Evolutionary conservation across 2,113 vertebrate species (phyloP), one percentile per base, ranked within the genome.

Genomic region (Myiozetetes cayanensis): DNA sequence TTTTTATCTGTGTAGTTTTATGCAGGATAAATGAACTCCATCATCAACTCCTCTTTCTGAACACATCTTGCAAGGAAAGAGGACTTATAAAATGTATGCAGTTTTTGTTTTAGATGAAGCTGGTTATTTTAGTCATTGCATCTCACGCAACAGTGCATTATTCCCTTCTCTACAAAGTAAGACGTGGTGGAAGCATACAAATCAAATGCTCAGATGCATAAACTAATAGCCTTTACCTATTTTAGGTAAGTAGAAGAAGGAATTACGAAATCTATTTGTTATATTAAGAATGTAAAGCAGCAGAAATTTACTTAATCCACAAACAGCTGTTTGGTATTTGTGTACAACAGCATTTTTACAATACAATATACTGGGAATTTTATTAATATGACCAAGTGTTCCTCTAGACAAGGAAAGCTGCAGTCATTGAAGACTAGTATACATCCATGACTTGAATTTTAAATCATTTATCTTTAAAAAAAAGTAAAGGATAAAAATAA

Each of bases 361-460:
- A 65, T 24, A 73, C 2, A 31, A 59, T 18, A 90, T 16, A 63
- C 3, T 52, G 39, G 39, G 24, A 90, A 68, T 39, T 27, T 85
- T 74, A 92, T 8, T 62, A 58, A 68, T 56, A 30, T 25, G 70
- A 88, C 12, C 37, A 56, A 52, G 18, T 37, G 55, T 55, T 92
- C 55, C 81, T 75, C 50, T 85, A 66, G n/a, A 24, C 89, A 89
- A 96, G 66, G 46, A 89, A 85, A 46, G 37, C 43, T 49, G 10
- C 5, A 5, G 84, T 85, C 62, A 65, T 49, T 92, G 37, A 44
- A 58, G 47, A 33, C 65, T 71, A 93, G 95, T 89, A 67, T n/a
- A 94, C 43, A 76, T 25, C 31, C 23, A 50, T 58, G 74, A 85
- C 58, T 87, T 94, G 90, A 93, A 88, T 96, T 92, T 49, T 58